phyloP scores from a whole-genome alignment of 2,888 invertebrate species.

The Ischnura elegans region DNA sequence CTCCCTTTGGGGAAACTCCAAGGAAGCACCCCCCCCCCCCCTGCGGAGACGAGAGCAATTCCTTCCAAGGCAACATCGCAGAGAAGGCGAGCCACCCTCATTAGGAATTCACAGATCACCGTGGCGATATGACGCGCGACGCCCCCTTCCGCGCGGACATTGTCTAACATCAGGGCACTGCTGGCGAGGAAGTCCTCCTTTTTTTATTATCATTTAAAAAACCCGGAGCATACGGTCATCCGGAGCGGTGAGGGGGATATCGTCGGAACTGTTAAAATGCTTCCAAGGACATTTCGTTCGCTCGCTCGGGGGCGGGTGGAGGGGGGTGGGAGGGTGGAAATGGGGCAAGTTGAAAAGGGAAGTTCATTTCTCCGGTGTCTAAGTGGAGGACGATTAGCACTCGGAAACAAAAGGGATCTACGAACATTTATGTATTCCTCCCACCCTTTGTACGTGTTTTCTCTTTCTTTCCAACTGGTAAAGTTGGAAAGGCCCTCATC shows the following conservation, averaged over 20 bases:
- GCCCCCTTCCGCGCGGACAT: not conserved
- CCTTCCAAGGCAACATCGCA: too few species aligned
- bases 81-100: not conserved
- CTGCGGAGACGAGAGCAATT: too few species aligned
- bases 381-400: not conserved
- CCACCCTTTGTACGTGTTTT: not conserved
- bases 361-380: constrained; percentile 15
- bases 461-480: not conserved
- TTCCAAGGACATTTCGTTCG: constrained; percentile 9
- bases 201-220: too few species aligned
- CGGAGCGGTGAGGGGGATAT: not conserved
- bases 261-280: not conserved
- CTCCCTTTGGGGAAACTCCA: too few species aligned
- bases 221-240: constrained; percentile 17
- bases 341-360: not conserved
- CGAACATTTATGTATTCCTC: too few species aligned
- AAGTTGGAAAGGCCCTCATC: not conserved
- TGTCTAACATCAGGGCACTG: not conserved
- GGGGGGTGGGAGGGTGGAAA: not conserved
- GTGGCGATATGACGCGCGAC: not conserved
- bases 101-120: constrained; percentile 2
- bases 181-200: not conserved
- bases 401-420: not conserved
- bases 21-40: too few species aligned
- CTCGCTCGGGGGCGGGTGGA: not conserved